Evolutionary conservation across 2,888 invertebrate genomes (phyloP), one percentile per base, ranked within the genome.

Genomic region (Oxycera nigricornis): DNA sequence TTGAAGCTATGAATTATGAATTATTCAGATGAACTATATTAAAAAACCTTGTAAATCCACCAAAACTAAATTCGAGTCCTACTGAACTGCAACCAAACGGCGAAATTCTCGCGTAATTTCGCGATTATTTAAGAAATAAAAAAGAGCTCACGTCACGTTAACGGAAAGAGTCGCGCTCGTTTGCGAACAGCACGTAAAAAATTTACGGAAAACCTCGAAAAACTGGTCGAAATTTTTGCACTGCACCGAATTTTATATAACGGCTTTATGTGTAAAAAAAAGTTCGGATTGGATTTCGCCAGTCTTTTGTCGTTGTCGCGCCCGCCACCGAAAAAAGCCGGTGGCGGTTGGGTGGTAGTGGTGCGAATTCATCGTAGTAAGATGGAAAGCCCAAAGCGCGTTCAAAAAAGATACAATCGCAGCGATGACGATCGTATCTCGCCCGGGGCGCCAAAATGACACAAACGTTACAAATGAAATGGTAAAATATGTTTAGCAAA

Each of bases 211-310:
- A 72, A 76, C 74, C 59, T 72, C 74, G 61, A 76, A 75, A 76
- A 76, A 76, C 76, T 76, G 76, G 76, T 76, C 72, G 72, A 73
- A 74, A 76, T 72, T 74, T 76, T 76, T 52, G 67, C 50, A 67
- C 24, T 76, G 76, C 76, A 76, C 74, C 76, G 76, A 74, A 74
- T 76, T 75, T 76, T 76, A 76, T 76, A 76, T 76, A 76, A 76
- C 76, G 76, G 76, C 30, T 62, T 28, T 61, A 59, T 74, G 72
- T 73, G 76, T 76, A 76, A 70, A 70, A 72, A 73, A 67, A 67
- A 72, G 22, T 17, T 72, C 55, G 55, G 55, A 22, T 55, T 55
- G 20, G 55, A 24, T 55, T 55, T 55, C 55, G 55, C 55, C 24
- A 55, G 24, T 24, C 1, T 55, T 39, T 55, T 55, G 22, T 22